Evolutionary conservation across 1,140 invertebrate genomes (phyloP).

Genomic region (Leptinotarsa defecta): DNA sequence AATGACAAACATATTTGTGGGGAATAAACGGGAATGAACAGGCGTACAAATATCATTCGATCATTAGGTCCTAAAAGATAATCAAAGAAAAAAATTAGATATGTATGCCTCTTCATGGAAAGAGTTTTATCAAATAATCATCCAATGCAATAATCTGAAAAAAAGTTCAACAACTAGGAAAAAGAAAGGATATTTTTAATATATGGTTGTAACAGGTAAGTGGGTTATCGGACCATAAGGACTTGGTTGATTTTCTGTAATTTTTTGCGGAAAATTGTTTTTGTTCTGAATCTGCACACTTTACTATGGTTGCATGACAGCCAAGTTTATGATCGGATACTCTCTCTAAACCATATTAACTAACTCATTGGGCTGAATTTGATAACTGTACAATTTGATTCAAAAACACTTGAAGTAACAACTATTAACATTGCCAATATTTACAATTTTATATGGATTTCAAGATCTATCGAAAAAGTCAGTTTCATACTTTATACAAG

Average conservation of each 20-base stretch:
- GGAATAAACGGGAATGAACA: too few relatives aligned
- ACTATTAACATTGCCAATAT: conserved; percentile 14
- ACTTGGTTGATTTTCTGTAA: background rate
- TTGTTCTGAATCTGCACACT: too few relatives aligned
- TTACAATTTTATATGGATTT: conserved; percentile 2
- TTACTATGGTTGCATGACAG: too few relatives aligned
- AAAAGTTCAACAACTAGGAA: background rate
- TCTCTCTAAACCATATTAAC: background rate
- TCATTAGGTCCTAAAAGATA: too few relatives aligned
- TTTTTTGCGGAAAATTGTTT: background rate
- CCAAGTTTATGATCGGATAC: too few relatives aligned
- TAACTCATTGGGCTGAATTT: background rate
- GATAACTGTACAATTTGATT: conserved; percentile 7
- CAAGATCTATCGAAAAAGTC: background rate
- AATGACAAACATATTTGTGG: too few relatives aligned
- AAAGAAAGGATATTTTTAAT: background rate
- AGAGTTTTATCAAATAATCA: too few relatives aligned
- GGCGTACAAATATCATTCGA: too few relatives aligned
- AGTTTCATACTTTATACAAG: background rate
- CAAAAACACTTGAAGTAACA: conserved; percentile 15
- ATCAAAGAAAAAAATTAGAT: too few relatives aligned
- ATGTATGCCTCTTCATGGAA: too few relatives aligned
- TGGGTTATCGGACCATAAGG: background rate
- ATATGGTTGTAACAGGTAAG: background rate
- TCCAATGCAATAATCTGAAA: too few relatives aligned